phyloP scores from a whole-genome alignment of 2,888 invertebrate genomes.

The Dyspetes luteomarginatus region DNA sequence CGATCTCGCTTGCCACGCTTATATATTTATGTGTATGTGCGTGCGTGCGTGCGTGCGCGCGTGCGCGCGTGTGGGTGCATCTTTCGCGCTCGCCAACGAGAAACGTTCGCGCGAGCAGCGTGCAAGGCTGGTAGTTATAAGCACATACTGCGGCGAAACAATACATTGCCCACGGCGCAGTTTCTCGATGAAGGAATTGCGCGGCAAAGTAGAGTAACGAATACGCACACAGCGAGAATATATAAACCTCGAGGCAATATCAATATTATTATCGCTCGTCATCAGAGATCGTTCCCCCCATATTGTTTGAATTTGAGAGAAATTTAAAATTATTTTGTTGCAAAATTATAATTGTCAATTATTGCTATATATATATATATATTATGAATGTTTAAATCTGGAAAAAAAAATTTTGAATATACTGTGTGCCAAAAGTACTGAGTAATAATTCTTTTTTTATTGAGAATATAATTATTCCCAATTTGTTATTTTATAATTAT shows the following conservation, averaged over 20 bases:
- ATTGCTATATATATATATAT: too few species aligned
- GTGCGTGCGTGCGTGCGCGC: constrained; percentile 3
- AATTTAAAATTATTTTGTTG: background rate
- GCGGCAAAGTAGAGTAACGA: constrained; percentile 48
- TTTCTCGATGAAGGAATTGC: constrained; percentile 54
- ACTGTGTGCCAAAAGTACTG: too few species aligned
- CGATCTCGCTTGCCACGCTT: constrained; percentile 19
- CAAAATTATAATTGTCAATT: too few species aligned
- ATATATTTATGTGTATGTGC: background rate
- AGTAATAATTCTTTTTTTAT: too few species aligned
- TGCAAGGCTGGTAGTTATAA: background rate
- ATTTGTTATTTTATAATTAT: too few species aligned
- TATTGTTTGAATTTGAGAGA: background rate
- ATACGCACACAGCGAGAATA: background rate
- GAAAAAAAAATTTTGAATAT: too few species aligned
- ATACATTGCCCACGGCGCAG: constrained; percentile 51
- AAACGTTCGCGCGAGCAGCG: constrained; percentile 26
- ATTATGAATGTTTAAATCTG: too few species aligned
- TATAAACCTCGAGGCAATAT: constrained; percentile 20
- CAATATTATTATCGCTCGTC: background rate
- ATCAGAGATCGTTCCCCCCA: constrained; percentile 14
- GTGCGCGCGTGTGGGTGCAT: constrained; percentile 45
- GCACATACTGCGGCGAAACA: constrained; percentile 16
- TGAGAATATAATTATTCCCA: too few species aligned
- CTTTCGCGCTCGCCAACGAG: constrained; percentile 35